Percentiles rank a stretch among this genome's conserved stretches.
phyloP scores from a whole-genome alignment of 2,888 invertebrate species.

The Pardosa pseudoannulata region DNA sequence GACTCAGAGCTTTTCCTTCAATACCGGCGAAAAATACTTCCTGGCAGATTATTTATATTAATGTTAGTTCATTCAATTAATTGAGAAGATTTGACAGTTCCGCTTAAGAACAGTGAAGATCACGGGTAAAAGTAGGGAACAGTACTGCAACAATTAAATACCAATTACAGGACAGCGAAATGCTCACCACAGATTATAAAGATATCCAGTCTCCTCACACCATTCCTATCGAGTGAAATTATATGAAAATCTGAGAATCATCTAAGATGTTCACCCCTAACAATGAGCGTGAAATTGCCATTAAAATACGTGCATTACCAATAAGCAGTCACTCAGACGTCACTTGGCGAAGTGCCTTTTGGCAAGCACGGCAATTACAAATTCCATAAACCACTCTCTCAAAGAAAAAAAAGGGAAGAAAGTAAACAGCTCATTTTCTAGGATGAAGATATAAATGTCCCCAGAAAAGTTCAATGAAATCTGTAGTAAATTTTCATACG shows the following conservation, averaged over 20 bases:
- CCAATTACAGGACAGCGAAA: too few relatives aligned
- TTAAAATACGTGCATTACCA: neutral
- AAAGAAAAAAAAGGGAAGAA: neutral
- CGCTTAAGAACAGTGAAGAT: too few relatives aligned
- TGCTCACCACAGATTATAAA: too few relatives aligned
- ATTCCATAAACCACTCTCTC: neutral
- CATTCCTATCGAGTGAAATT: neutral
- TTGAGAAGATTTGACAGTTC: too few relatives aligned
- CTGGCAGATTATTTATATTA: too few relatives aligned
- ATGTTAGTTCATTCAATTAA: too few relatives aligned
- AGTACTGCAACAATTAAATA: too few relatives aligned
- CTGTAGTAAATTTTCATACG: too few relatives aligned
- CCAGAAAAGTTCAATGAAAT: conserved; percentile 1
- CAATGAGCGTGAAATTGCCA: neutral
- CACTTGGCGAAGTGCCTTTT: neutral
- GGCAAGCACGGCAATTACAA: neutral
- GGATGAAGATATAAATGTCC: neutral
- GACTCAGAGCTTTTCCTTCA: too few relatives aligned
- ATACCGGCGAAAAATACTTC: too few relatives aligned
- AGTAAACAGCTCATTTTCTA: neutral
- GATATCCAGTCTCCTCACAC: neutral
- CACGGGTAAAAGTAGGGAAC: too few relatives aligned
- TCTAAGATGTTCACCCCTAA: neutral
- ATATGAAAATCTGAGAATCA: neutral
- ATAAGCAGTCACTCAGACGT: neutral